These are phyloP conservation scores for Chrysaora quinquecirrha DNA, from an alignment of 30 jellyfish, hydroid and myxozoan genomes.

Conservation along the genomic window DNA sequence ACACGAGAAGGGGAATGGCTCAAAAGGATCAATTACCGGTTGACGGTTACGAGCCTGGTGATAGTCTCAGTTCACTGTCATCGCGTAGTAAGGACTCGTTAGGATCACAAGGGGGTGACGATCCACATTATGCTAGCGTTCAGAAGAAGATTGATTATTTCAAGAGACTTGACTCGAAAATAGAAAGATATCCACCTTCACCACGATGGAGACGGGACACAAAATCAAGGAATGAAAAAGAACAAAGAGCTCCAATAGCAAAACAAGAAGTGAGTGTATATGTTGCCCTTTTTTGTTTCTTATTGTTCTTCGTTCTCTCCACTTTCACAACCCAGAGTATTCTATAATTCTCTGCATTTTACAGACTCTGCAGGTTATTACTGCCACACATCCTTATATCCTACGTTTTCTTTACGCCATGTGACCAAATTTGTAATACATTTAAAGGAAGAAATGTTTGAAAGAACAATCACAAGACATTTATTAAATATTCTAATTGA, in stretches of 20 bases:
- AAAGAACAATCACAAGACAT: too few relatives aligned
- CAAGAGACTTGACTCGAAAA: conserved; percentile 41
- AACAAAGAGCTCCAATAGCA: conserved; percentile 88
- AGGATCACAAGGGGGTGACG: conserved; percentile 89
- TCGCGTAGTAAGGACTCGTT: conserved; percentile 88
- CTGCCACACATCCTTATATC: too few relatives aligned
- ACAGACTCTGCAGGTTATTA: too few relatives aligned
- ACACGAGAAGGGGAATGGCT: conserved; percentile 9
- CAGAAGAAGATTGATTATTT: conserved; percentile 51
- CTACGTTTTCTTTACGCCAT: too few relatives aligned
- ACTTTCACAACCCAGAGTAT: too few relatives aligned
- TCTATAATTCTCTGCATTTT: too few relatives aligned
- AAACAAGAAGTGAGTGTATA: conserved; percentile 76
- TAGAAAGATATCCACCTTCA: conserved; percentile 37
- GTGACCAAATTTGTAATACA: too few relatives aligned
- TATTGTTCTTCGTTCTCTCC: too few relatives aligned
- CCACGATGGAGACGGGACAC: conserved; percentile 66
- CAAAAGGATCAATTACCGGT: conserved; percentile 23
- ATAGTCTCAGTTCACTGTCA: conserved; percentile 84
- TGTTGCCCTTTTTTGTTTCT: too few relatives aligned
- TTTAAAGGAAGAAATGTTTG: too few relatives aligned
- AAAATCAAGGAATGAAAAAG: conserved; percentile 48
- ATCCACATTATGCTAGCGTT: conserved; percentile 32
- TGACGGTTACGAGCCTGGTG: conserved; percentile 93
- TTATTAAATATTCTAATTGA: too few relatives aligned